Conservation (phyloP, 2,113 vertebrate species). For the Illadopsis cleaveri region DNA sequence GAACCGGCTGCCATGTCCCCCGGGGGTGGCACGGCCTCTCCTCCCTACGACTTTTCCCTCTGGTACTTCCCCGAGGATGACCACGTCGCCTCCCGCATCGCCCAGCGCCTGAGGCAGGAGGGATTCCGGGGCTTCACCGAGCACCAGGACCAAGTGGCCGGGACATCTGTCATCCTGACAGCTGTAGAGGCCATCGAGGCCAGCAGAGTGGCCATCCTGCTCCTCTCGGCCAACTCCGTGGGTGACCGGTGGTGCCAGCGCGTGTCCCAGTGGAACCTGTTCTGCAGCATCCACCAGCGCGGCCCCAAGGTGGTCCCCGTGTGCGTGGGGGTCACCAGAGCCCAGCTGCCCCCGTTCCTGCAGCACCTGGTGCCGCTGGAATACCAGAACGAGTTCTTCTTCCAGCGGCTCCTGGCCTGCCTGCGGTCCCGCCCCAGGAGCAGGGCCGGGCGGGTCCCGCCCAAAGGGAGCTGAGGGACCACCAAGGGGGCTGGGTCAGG, state of each 20-base stretch:
- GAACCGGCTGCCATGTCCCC: not conserved
- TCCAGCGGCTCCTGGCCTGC: not conserved
- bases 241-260: slow-evolving; percentile 19
- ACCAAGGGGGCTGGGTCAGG: rapidly evolving
- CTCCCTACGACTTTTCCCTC: slow-evolving; percentile 65
- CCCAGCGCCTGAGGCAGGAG: not conserved
- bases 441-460: not conserved
- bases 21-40: not conserved
- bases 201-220: slow-evolving; percentile 61
- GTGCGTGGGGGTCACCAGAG: not conserved
- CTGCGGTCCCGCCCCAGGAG: not conserved
- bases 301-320: slow-evolving; percentile 45
- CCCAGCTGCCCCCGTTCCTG: not conserved
- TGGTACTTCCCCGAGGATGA: slow-evolving; percentile 62
- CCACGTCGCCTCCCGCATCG: slow-evolving; percentile 36
- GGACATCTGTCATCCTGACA: not conserved
- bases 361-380: slow-evolving; percentile 25
- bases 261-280: slow-evolving; percentile 51
- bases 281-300: not conserved
- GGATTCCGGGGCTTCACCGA: slow-evolving; percentile 52
- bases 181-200: not conserved
- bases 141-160: slow-evolving; percentile 55
- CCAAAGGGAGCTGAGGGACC: not conserved
- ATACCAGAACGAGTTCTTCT: slow-evolving; percentile 34
- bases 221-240: slow-evolving; percentile 50